A percentile compares a stretch with the other conserved stretches of the same genome.
Evolutionary conservation across 2,797 vertebrate species (phyloP).

Genomic region (Chaetophractus vellerosus): DNA sequence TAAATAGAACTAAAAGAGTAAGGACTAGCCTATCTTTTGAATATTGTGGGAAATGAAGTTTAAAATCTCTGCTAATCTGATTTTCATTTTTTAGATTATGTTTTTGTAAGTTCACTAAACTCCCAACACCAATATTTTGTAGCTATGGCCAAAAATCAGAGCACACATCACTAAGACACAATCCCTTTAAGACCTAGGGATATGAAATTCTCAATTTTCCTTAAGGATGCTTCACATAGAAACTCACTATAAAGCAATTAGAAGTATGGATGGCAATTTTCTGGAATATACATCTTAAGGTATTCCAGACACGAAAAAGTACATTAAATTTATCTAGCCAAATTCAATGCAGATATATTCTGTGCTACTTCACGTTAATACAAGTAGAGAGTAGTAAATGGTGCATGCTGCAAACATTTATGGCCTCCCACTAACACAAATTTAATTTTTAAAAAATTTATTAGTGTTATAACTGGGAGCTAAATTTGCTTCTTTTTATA

Average conservation of each 20-base stretch:
- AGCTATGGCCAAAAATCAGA: constrained; percentile 68
- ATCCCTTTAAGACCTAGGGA: not conserved
- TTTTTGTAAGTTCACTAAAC: not conserved
- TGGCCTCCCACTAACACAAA: constrained; percentile 42
- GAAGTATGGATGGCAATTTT: not conserved
- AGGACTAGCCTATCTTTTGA: not conserved
- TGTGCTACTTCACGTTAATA: not conserved
- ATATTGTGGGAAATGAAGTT: constrained; percentile 35
- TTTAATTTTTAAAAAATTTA: constrained; percentile 58
- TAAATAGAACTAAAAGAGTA: constrained; percentile 46
- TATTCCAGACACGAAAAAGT: constrained; percentile 10
- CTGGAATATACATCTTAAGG: constrained; percentile 1
- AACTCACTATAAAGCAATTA: not conserved
- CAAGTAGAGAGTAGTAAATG: not conserved
- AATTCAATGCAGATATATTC: constrained; percentile 18
- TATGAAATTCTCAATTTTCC: not conserved
- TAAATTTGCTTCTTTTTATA: constrained; percentile 31
- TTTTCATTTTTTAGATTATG: constrained; percentile 44
- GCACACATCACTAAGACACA: constrained; percentile 50
- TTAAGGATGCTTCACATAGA: constrained; percentile 32
- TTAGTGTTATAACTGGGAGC: constrained; percentile 15
- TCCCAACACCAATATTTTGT: constrained; percentile 52
- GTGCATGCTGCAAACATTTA: not conserved
- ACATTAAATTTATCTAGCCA: not conserved
- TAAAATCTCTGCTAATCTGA: not conserved